Evolutionary conservation across 1,140 invertebrate genomes (phyloP).

Genomic region (Muscidifurax raptorellus): DNA sequence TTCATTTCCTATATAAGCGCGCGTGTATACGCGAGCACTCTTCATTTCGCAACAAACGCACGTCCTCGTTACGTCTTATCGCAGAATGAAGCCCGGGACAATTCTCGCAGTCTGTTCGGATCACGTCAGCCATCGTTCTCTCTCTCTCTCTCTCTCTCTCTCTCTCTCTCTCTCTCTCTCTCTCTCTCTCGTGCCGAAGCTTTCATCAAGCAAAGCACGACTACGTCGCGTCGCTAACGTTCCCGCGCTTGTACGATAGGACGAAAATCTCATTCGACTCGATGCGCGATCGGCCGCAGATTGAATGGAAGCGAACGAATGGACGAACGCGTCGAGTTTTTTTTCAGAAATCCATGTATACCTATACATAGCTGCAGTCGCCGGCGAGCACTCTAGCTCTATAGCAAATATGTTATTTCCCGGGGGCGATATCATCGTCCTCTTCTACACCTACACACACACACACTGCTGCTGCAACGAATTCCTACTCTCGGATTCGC

Average conservation of each 20-base stretch:
- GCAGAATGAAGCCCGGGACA: too few relatives aligned
- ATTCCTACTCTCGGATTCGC: background rate
- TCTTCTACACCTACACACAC: background rate
- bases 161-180: too few relatives aligned
- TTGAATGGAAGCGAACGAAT: slow-evolving; percentile 9
- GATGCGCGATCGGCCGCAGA: background rate
- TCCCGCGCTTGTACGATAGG: background rate
- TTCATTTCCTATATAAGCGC: too few relatives aligned
- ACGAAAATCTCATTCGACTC: slow-evolving; percentile 8
- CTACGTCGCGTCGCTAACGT: background rate
- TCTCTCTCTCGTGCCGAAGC: background rate
- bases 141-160: too few relatives aligned
- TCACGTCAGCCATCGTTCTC: background rate
- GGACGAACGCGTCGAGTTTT: background rate
- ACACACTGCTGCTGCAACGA: background rate
- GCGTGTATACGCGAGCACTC: background rate
- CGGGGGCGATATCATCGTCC: slow-evolving; percentile 52
- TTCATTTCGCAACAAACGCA: background rate
- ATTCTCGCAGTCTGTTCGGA: background rate
- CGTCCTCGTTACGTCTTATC: background rate
- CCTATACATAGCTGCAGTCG: slow-evolving; percentile 35
- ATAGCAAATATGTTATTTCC: slow-evolving; percentile 59
- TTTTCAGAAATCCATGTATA: background rate
- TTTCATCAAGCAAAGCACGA: background rate
- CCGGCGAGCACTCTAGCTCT: background rate